A percentile compares a stretch with the other conserved stretches of the same genome.
Conservation (phyloP, 1,140 invertebrate species). For the Plodia interpunctella region DNA sequence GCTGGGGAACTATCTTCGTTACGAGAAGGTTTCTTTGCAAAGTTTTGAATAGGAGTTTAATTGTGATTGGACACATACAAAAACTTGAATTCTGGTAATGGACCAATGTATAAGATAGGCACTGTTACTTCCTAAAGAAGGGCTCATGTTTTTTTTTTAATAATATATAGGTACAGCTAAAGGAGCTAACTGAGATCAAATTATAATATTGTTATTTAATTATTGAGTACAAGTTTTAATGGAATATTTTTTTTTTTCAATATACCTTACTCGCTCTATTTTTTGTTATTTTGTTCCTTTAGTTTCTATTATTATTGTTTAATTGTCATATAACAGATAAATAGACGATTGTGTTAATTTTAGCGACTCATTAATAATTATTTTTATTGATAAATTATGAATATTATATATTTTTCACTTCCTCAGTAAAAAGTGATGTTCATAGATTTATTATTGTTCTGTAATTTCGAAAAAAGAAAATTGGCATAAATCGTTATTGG, state of each 20-base stretch:
- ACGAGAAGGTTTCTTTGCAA: slow-evolving; percentile 45
- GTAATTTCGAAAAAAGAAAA: slow-evolving; percentile 17
- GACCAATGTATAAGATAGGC: slow-evolving; percentile 58
- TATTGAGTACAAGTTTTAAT: slow-evolving; percentile 75
- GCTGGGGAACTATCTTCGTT: slow-evolving; percentile 53
- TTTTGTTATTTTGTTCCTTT: slow-evolving; percentile 75
- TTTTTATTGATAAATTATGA: slow-evolving; percentile 47
- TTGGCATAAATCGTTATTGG: slow-evolving; percentile 61
- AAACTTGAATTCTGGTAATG: slow-evolving; percentile 47
- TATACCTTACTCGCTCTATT: slow-evolving; percentile 70
- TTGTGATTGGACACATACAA: slow-evolving; percentile 39
- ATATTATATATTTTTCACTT: slow-evolving; percentile 64
- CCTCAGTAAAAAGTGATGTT: slow-evolving; percentile 64
- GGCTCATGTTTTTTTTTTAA: slow-evolving; percentile 50
- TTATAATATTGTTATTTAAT: slow-evolving; percentile 76
- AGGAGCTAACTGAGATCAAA: slow-evolving; percentile 70
- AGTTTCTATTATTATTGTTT: slow-evolving; percentile 72
- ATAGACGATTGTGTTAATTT: slow-evolving; percentile 40
- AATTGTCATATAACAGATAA: slow-evolving; percentile 58
- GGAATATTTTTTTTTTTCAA: slow-evolving; percentile 69
- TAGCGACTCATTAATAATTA: slow-evolving; percentile 51
- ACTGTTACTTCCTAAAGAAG: slow-evolving; percentile 44
- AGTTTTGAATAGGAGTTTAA: slow-evolving; percentile 4
- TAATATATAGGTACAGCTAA: slow-evolving; percentile 57
- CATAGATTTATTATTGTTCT: slow-evolving; percentile 34